phyloP scores from a whole-genome alignment of 1,140 invertebrate species.

The Stegodyphus mimosarum region DNA sequence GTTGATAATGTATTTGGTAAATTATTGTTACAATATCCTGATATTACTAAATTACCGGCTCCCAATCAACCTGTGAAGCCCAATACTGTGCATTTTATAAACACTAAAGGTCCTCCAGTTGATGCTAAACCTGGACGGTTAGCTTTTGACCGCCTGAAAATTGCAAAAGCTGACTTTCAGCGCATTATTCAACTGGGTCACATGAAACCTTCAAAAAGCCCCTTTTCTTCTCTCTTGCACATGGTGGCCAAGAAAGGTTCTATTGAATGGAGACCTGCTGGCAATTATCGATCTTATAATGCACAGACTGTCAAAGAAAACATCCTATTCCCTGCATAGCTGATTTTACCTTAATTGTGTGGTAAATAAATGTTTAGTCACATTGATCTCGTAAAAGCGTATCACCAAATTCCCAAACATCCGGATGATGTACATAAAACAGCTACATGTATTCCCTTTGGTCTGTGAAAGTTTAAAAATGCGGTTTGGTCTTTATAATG shows the following conservation, averaged over 20 bases:
- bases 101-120: constrained; percentile 34
- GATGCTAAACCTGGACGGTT: constrained; percentile 5
- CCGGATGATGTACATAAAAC: too few species aligned
- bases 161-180: constrained; percentile 44
- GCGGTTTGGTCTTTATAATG: too few species aligned
- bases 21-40: too few species aligned
- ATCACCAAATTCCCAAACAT: too few species aligned
- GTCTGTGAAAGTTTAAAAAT: too few species aligned
- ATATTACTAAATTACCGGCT: too few species aligned
- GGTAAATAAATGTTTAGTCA: constrained; percentile 46
- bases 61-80: too few species aligned
- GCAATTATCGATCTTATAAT: constrained; percentile 65
- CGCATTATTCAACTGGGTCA: constrained; percentile 26
- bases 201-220: constrained; percentile 49
- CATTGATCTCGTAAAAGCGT: too few species aligned
- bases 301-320: constrained; percentile 56
- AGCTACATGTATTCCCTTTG: too few species aligned
- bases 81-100: constrained; percentile 25
- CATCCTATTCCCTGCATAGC: constrained; percentile 63
- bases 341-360: constrained; percentile 57
- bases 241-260: constrained; percentile 63
- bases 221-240: too few species aligned
- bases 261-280: constrained; percentile 58
- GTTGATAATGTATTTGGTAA: too few species aligned
- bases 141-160: constrained; percentile 25